A percentile compares a stretch with the other conserved stretches of the same genome.
Conservation (phyloP, 30 jellyfish, hydroid and myxozoan genomes). For the Chironex yamaguchii region DNA sequence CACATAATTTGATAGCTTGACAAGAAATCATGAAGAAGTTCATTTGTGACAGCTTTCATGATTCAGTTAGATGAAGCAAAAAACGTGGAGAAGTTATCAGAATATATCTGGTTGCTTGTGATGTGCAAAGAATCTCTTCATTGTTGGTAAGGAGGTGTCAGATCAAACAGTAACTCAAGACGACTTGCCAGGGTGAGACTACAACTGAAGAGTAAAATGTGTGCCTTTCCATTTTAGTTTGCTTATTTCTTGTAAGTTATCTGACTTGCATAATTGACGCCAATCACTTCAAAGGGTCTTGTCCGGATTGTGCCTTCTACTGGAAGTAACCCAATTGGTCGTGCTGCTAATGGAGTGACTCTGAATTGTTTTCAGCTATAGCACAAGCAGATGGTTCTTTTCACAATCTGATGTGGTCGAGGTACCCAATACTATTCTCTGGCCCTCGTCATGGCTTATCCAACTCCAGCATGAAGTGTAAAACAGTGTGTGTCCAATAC, state of each 20-base stretch:
- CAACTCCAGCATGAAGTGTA: not conserved
- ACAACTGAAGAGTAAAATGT: not conserved
- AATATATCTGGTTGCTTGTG: conserved; percentile 56
- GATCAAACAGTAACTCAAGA: not conserved
- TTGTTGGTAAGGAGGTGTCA: conserved; percentile 3
- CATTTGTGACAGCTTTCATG: not conserved
- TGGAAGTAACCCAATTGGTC: conserved; percentile 21
- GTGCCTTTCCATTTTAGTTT: not conserved
- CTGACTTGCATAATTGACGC: conserved; percentile 38
- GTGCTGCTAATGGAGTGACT: conserved; percentile 1
- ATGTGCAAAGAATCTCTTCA: conserved; percentile 47
- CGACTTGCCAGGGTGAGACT: not conserved
- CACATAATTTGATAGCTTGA: conserved; percentile 3
- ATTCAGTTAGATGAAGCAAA: conserved; percentile 21
- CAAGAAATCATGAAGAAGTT: conserved; percentile 2
- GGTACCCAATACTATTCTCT: conserved; percentile 16
- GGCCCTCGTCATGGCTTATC: not conserved
- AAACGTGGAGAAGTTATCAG: conserved; percentile 39
- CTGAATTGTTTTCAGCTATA: conserved; percentile 14
- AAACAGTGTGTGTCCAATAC: not conserved
- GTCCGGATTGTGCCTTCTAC: not conserved
- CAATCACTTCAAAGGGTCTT: conserved; percentile 23
- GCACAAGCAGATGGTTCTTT: conserved; percentile 4
- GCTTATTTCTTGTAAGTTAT: not conserved
- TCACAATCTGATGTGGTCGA: not conserved